A percentile compares a stretch with the other conserved stretches of the same genome.
Conservation (phyloP, 2,113 vertebrate genomes). For the Sapajus apella region DNA sequence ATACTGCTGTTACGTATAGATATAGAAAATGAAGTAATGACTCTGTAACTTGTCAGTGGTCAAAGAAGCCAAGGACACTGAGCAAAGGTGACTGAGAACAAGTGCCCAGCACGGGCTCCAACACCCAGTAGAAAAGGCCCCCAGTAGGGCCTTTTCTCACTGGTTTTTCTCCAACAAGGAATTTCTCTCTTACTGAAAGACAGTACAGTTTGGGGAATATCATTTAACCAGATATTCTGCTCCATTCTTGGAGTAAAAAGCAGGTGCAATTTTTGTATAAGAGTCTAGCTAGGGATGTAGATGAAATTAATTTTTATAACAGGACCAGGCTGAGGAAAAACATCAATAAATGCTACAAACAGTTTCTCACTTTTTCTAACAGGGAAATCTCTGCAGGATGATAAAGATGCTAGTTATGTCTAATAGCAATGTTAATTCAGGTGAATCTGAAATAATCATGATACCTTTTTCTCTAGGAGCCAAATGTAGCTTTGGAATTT, state of each 20-base stretch:
- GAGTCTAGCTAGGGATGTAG: not conserved
- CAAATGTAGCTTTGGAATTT: not conserved
- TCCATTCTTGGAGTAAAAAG: not conserved
- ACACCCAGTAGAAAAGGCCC: not conserved
- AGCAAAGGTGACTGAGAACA: not conserved
- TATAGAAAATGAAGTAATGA: not conserved
- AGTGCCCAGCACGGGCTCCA: not conserved
- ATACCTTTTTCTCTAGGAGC: not conserved
- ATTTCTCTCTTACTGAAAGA: not conserved
- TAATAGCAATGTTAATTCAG: not conserved
- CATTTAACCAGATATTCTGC: not conserved
- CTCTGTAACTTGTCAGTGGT: not conserved
- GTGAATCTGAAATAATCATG: not conserved
- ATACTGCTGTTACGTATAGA: not conserved
- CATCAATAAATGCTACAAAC: not conserved
- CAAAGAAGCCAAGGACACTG: not conserved
- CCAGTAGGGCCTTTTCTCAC: not conserved
- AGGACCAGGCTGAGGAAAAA: not conserved
- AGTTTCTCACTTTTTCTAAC: not conserved
- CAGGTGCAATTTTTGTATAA: not conserved
- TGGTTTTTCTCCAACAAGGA: not conserved
- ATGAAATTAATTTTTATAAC: conserved; percentile 23
- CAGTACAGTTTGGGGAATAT: not conserved
- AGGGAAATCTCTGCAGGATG: not conserved
- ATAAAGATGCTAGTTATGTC: not conserved